These are phyloP conservation scores for Dipodomys merriami DNA, from an alignment of 2,113 vertebrate species.

Conservation along the genomic window DNA sequence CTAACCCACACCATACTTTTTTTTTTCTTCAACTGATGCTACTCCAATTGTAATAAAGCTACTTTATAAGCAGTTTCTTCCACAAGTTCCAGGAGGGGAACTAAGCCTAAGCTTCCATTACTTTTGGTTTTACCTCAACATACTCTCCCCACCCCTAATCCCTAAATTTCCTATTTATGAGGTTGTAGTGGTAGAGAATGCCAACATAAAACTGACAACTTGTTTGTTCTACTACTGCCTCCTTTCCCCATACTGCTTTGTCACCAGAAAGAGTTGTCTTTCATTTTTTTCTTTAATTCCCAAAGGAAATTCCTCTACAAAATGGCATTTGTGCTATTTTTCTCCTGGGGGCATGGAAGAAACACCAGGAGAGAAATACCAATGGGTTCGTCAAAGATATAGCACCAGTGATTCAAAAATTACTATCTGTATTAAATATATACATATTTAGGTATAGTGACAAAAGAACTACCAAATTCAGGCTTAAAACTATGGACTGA, in stretches of 20 bases:
- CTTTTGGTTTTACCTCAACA: constrained; percentile 30
- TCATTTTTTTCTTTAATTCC: constrained; percentile 41
- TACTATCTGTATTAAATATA: neutral
- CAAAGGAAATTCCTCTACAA: constrained; percentile 23
- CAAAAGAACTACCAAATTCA: constrained; percentile 14
- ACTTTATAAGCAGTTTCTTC: neutral
- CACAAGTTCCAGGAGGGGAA: constrained; percentile 1
- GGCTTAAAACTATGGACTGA: constrained; percentile 42
- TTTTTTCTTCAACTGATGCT: neutral
- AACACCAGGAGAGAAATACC: constrained; percentile 25
- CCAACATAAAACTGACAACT: neutral
- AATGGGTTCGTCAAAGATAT: constrained; percentile 20
- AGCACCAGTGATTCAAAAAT: constrained; percentile 42
- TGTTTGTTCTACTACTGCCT: constrained; percentile 9
- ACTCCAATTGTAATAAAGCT: neutral
- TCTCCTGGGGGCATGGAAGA: neutral
- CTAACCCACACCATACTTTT: neutral
- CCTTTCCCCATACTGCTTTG: constrained; percentile 12
- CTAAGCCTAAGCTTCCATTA: neutral
- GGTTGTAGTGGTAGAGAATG: neutral
- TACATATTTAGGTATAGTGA: neutral
- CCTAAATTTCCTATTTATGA: neutral
- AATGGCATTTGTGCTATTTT: neutral
- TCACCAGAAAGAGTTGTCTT: neutral
- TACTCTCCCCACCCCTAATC: neutral